Evolutionary conservation across 1,140 invertebrate species (phyloP).

Genomic region (Armadillidium nasatum): DNA sequence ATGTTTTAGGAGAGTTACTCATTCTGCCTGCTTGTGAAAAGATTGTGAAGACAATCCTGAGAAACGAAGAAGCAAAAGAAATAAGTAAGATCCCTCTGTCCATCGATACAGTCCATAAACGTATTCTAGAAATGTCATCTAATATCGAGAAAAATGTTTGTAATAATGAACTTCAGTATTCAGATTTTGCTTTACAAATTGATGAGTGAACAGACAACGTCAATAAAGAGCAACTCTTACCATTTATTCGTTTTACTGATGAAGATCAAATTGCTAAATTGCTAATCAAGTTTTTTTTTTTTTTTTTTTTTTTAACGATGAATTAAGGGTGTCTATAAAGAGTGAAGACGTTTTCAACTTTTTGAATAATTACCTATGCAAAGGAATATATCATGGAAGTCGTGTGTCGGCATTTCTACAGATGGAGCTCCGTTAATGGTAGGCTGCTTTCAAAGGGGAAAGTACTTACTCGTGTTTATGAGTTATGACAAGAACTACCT

Average conservation of each 20-base stretch:
- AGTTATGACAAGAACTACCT: constrained; percentile 12
- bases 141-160: constrained; percentile 10
- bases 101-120: not conserved
- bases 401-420: constrained; percentile 17
- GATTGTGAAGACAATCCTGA: not conserved
- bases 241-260: constrained; percentile 14
- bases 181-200: not conserved
- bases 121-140: constrained; percentile 3
- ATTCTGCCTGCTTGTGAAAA: not conserved
- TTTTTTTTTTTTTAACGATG: constrained; percentile 3
- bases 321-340: not conserved
- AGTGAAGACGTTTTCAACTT: not conserved
- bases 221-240: constrained; percentile 4
- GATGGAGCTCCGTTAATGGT: not conserved
- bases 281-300: too few relatives aligned
- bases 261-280: not conserved
- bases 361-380: not conserved
- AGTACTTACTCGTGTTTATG: not conserved
- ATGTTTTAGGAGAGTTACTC: not conserved
- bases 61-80: constrained; percentile 9
- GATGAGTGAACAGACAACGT: constrained; percentile 1
- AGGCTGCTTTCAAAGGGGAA: constrained; percentile 8
- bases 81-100: constrained; percentile 18
- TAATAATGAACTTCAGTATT: constrained; percentile 16
- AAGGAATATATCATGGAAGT: not conserved